A percentile compares a stretch with the other conserved stretches of the same genome.
Evolutionary conservation across 2,113 vertebrate genomes (phyloP).

Genomic region (Prinia subflava): DNA sequence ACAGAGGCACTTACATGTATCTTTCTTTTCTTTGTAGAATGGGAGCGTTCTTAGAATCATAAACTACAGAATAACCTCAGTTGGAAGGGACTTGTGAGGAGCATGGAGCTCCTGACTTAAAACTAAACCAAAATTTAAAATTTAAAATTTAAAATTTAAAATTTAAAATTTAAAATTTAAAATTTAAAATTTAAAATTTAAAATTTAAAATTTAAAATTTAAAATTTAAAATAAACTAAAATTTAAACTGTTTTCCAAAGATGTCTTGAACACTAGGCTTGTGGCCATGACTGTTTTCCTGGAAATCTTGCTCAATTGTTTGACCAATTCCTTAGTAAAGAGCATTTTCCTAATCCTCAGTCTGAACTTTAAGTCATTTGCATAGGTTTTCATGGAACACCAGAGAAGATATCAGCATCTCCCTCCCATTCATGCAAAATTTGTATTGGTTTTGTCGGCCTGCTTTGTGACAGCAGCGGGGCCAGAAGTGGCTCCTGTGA

Average conservation of each 20-base stretch:
- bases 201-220: too few species aligned
- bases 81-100: neutral
- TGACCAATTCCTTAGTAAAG: neutral
- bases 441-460: neutral
- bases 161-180: too few species aligned
- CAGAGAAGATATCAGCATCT: neutral
- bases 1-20: neutral
- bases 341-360: neutral
- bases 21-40: neutral
- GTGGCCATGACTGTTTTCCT: neutral
- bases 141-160: too few species aligned
- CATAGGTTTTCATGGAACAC: neutral
- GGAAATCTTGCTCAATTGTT: neutral
- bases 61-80: neutral
- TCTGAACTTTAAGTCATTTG: neutral
- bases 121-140: neutral
- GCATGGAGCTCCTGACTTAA: neutral
- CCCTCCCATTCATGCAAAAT: neutral
- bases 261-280: neutral
- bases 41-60: neutral
- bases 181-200: too few species aligned
- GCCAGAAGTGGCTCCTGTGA: neutral
- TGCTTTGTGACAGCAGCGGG: neutral
- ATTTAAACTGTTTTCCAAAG: neutral
- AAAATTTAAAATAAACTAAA: neutral